Percentiles rank a stretch among this genome's conserved stretches.
Conservation (phyloP, 1,140 invertebrate species). For the Marisa cornuarietis region DNA sequence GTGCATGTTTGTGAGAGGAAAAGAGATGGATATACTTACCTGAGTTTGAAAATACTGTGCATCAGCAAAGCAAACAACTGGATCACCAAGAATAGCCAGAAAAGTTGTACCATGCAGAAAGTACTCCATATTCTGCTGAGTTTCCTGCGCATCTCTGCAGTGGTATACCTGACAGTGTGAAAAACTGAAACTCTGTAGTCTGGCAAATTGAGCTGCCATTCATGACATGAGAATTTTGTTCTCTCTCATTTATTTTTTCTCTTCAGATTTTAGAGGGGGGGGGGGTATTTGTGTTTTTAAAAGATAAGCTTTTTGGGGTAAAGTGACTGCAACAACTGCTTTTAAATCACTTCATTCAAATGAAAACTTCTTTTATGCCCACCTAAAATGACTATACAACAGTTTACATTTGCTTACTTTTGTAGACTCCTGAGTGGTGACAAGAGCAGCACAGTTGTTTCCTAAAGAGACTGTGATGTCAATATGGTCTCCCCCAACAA, state of each 20-base stretch:
- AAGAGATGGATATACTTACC: constrained; percentile 26
- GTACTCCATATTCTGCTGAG: constrained; percentile 37
- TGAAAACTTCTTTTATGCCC: not conserved
- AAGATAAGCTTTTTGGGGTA: not conserved
- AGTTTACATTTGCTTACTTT: constrained; percentile 40
- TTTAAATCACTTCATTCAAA: not conserved
- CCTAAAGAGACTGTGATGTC: constrained; percentile 38
- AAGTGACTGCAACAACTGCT: not conserved
- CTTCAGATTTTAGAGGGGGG: too few relatives aligned
- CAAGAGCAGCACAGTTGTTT: constrained; percentile 39
- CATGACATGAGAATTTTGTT: too few relatives aligned
- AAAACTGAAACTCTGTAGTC: not conserved
- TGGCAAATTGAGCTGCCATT: not conserved
- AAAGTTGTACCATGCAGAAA: constrained; percentile 32
- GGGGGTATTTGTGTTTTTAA: too few relatives aligned
- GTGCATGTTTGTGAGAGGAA: not conserved
- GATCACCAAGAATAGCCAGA: constrained; percentile 52
- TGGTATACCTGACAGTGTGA: constrained; percentile 44
- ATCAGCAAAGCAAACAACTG: constrained; percentile 52
- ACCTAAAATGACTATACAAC: constrained; percentile 1
- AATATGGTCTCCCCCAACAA: constrained; percentile 56
- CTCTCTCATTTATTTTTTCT: too few relatives aligned
- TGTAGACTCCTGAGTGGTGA: constrained; percentile 56
- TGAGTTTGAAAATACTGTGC: constrained; percentile 50
- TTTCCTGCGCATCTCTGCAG: constrained; percentile 37